Percentiles rank a stretch among this genome's conserved stretches.
Evolutionary conservation across 53 echinoderm and acorn worm genomes (phyloP).

Genomic region (Holothuria scabra): DNA sequence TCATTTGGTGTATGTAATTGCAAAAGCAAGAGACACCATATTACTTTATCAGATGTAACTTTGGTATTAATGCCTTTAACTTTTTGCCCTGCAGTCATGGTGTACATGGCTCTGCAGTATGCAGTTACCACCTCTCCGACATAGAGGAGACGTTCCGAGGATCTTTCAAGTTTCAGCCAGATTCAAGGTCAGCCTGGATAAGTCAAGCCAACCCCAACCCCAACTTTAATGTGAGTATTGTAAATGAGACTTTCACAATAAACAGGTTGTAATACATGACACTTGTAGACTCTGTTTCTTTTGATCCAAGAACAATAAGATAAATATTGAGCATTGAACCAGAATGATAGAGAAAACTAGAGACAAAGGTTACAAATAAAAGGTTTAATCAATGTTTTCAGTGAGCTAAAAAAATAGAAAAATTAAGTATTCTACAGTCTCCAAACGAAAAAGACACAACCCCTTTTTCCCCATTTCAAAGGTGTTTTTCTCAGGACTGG

Average conservation of each 20-base stretch:
- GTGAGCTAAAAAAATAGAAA: too few relatives aligned
- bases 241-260: background rate
- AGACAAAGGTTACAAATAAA: too few relatives aligned
- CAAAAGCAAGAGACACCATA: too few relatives aligned
- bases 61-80: background rate
- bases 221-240: conserved; percentile 37
- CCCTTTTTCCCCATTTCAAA: too few relatives aligned
- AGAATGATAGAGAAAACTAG: too few relatives aligned
- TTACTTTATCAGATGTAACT: too few relatives aligned
- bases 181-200: conserved; percentile 85
- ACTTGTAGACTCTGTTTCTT: background rate
- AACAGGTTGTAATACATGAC: background rate
- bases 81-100: conserved; percentile 66
- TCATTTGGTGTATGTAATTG: too few relatives aligned
- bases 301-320: background rate
- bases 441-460: too few relatives aligned
- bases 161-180: conserved; percentile 87
- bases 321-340: too few relatives aligned
- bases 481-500: too few relatives aligned
- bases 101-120: conserved; percentile 87
- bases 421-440: too few relatives aligned
- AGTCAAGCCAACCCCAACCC: conserved; percentile 84
- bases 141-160: conserved; percentile 90
- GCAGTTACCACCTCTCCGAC: conserved; percentile 70
- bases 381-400: too few relatives aligned